These are phyloP conservation scores for Drosophila bipectinata DNA, from an alignment of 1,140 invertebrate species.

Conservation along the genomic window DNA sequence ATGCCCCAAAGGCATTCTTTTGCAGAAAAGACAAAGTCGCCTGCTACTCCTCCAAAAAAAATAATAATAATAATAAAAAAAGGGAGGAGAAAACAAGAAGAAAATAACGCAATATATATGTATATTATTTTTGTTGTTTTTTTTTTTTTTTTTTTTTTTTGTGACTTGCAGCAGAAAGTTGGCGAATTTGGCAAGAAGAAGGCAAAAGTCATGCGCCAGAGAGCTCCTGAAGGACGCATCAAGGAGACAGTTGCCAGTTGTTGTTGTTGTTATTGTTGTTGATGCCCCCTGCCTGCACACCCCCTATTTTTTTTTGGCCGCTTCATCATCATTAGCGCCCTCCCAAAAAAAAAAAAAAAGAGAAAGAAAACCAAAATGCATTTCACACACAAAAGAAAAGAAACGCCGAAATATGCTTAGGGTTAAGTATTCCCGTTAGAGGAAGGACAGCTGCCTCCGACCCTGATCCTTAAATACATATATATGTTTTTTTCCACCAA, in stretches of 20 bases:
- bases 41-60: conserved; percentile 43
- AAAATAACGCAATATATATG: conserved; percentile 61
- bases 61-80: conserved; percentile 48
- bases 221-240: conserved; percentile 80
- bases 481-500: too few relatives aligned
- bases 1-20: conserved; percentile 76
- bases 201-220: conserved; percentile 80
- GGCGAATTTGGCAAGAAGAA: conserved; percentile 49
- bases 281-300: background rate
- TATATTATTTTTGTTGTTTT: conserved; percentile 16
- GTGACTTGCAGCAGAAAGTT: conserved; percentile 57
- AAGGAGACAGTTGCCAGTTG: conserved; percentile 64
- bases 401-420: conserved; percentile 64
- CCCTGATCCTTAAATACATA: conserved; percentile 21
- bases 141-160: conserved; percentile 25
- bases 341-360: conserved; percentile 16
- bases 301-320: conserved; percentile 16
- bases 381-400: conserved; percentile 20
- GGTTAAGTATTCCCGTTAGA: conserved; percentile 82
- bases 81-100: conserved; percentile 6
- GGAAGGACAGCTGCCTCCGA: conserved; percentile 48
- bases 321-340: conserved; percentile 75
- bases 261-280: conserved; percentile 43
- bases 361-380: conserved; percentile 4
- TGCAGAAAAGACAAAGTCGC: conserved; percentile 61